Conservation (phyloP, 92 coral and sea anemone genomes). For the Epizoanthus ramosus region DNA sequence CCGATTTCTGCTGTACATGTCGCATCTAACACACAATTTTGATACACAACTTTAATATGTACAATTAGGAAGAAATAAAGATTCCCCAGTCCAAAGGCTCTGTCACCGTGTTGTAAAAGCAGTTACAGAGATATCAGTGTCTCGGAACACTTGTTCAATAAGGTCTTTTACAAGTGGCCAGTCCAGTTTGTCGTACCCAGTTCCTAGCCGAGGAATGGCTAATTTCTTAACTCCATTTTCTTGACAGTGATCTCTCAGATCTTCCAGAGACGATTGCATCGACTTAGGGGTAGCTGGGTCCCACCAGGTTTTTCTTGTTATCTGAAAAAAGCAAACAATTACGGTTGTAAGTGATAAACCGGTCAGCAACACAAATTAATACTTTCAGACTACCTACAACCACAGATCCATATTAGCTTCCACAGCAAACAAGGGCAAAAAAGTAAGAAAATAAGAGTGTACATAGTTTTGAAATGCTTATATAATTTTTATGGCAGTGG, state of each 20-base stretch:
- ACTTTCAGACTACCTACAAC: no score
- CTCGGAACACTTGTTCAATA: constrained; percentile 69
- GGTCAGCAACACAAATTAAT: no score
- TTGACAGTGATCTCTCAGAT: constrained; percentile 71
- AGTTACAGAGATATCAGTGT: constrained; percentile 73
- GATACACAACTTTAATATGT: no score
- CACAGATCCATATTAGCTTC: no score
- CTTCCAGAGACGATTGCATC: constrained; percentile 63
- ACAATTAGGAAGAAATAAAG: not conserved
- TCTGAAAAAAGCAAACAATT: constrained; percentile 42
- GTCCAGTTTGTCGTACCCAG: constrained; percentile 79
- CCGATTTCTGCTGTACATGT: no score
- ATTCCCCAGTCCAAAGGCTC: not conserved
- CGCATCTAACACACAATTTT: no score
- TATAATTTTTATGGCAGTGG: no score
- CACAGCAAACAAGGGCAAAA: no score
- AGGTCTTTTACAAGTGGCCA: constrained; percentile 76
- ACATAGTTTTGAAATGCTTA: no score
- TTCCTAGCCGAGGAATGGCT: constrained; percentile 86
- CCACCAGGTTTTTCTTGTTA: constrained; percentile 90
- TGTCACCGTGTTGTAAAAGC: constrained; percentile 79
- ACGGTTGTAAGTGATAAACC: no score
- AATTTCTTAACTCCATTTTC: constrained; percentile 62
- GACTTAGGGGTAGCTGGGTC: constrained; percentile 65
- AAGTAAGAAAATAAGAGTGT: no score